Evolutionary conservation across 1,140 invertebrate genomes (phyloP).

Genomic region (Mycetomoellerius zeteki): DNA sequence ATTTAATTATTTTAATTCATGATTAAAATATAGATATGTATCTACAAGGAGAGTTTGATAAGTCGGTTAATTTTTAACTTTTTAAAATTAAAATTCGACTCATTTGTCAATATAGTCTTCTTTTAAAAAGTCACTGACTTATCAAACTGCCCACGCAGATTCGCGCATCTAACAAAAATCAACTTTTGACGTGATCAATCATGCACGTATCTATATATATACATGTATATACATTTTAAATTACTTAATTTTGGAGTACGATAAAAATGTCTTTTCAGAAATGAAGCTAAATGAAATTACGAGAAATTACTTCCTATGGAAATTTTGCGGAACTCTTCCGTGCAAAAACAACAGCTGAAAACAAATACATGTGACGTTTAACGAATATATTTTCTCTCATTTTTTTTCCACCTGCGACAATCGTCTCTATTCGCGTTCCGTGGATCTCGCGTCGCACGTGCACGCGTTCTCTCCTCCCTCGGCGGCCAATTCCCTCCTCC

Average conservation of each 20-base stretch:
- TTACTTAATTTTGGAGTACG: background rate
- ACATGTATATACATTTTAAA: background rate
- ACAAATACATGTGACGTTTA: background rate
- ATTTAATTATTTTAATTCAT: background rate
- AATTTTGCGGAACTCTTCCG: background rate
- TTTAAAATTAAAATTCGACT: no score
- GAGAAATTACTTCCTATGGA: background rate
- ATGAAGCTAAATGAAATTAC: background rate
- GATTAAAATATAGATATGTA: background rate
- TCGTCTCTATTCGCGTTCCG: constrained; percentile 11
- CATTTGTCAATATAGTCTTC: no score
- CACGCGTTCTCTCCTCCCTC: constrained; percentile 49
- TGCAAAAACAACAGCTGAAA: background rate
- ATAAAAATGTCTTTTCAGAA: background rate
- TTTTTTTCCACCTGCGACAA: constrained; percentile 15
- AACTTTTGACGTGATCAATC: no score
- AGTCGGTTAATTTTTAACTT: no score
- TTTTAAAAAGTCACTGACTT: no score
- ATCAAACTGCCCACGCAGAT: no score
- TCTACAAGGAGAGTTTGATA: no score
- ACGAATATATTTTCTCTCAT: background rate
- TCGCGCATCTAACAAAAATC: no score
- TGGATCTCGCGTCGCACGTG: constrained; percentile 34
- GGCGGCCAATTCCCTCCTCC: constrained; percentile 27
- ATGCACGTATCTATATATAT: no score